A percentile compares a stretch with the other conserved stretches of the same genome.
Conservation (phyloP, 2,797 vertebrate species). For the Aeoliscus strigatus region DNA sequence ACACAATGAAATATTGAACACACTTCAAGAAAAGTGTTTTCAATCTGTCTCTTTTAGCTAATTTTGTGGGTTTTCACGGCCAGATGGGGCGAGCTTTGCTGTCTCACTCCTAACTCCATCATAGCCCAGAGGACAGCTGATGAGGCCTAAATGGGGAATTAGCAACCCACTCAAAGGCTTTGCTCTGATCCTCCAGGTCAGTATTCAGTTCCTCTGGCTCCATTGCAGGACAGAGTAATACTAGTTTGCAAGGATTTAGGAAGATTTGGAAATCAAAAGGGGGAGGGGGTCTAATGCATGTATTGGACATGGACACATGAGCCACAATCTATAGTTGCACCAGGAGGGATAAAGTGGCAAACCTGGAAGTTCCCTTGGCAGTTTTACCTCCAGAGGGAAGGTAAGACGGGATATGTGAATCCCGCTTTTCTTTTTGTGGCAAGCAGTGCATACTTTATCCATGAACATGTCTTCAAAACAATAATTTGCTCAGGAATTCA, state of each 20-base stretch:
- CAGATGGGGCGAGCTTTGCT: slow-evolving; percentile 70
- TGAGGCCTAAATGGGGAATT: slow-evolving; percentile 76
- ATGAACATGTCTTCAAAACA: too few relatives aligned
- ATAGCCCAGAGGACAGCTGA: slow-evolving; percentile 67
- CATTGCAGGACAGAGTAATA: slow-evolving; percentile 59
- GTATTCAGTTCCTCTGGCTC: slow-evolving; percentile 58
- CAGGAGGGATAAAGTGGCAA: slow-evolving; percentile 10
- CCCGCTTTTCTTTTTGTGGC: too few relatives aligned
- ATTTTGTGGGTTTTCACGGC: slow-evolving; percentile 33
- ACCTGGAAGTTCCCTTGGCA: neutral
- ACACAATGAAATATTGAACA: too few relatives aligned
- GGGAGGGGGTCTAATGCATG: slow-evolving; percentile 39
- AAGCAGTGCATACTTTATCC: too few relatives aligned
- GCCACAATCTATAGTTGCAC: slow-evolving; percentile 29
- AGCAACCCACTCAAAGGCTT: slow-evolving; percentile 78
- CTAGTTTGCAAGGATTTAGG: slow-evolving; percentile 66
- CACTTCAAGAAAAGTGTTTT: too few relatives aligned
- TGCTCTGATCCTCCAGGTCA: slow-evolving; percentile 78
- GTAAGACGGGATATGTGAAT: neutral
- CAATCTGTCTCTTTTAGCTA: too few relatives aligned
- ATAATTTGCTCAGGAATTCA: too few relatives aligned
- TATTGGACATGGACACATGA: slow-evolving; percentile 42
- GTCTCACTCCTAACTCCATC: slow-evolving; percentile 51
- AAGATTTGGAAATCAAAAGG: slow-evolving; percentile 57
- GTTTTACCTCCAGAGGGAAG: slow-evolving; percentile 11